A percentile compares a stretch with the other conserved stretches of the same genome.
Conservation (phyloP, 2,113 vertebrate genomes). For the Gavia stellata region DNA sequence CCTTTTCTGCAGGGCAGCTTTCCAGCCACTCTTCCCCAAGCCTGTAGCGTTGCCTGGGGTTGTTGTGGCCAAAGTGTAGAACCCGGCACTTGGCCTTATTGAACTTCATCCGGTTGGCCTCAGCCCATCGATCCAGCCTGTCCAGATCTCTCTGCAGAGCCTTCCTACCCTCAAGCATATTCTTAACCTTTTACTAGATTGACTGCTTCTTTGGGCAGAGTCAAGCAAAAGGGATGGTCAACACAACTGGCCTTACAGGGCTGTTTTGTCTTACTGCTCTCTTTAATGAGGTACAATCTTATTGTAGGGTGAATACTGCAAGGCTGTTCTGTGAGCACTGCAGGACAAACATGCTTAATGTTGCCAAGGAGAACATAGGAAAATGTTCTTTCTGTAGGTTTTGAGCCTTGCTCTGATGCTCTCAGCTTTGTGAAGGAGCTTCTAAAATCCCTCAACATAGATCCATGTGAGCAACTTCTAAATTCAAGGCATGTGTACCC, state of each 20-base stretch:
- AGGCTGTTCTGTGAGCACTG: neutral
- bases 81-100: too few species aligned
- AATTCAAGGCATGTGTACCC: neutral
- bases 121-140: too few species aligned
- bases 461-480: neutral
- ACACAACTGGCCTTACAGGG: neutral
- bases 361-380: neutral
- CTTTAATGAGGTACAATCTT: neutral
- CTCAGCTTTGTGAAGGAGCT: neutral
- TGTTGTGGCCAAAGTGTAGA: too few species aligned
- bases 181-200: neutral
- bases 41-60: too few species aligned
- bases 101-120: too few species aligned
- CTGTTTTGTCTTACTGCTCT: neutral
- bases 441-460: neutral
- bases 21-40: too few species aligned
- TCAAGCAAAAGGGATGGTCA: fast-evolving
- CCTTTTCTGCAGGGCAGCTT: too few species aligned
- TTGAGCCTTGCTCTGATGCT: neutral
- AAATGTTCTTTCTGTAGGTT: neutral
- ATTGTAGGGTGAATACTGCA: neutral
- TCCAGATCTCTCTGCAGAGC: too few species aligned
- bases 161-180: too few species aligned
- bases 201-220: neutral
- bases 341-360: neutral